Base-by-base conservation (phyloP, 2,888 invertebrate species). In the Zhuqinia jingwanae region DNA sequence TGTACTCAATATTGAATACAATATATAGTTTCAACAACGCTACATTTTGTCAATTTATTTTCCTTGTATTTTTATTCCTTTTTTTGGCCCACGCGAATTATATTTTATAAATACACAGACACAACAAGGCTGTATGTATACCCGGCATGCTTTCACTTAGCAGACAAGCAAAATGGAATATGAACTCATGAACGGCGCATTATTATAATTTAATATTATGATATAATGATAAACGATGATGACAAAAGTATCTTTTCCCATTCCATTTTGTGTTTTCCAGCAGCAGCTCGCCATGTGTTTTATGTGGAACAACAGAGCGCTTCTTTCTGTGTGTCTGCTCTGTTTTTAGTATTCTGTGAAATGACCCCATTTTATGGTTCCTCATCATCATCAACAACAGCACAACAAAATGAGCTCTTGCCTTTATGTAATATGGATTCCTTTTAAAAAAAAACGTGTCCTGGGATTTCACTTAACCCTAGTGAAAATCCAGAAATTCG, bases 401-500 rank as follows among this genome's bases (percentile, higher is more conserved):
- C 25, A 5, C 2, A 63, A 25, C 63, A 63, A 63, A 63, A 60
- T 17, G 25, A 63, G 63, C 27, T 10, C 58, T 25, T 1, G 17
- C 22, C 70, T 47, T 47, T 70, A 47, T 70, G 22, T 47, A 50
- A 50, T 42, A 42, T 17, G 42, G 22, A 50, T 75, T 50, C 36
- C 17, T 8, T 68, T n/a, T 53, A 11, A 36, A 36, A 8, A 8
- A 36, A 36, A 3, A 75, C n/a, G 27, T n/a, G 27, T 25, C 53
- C 27, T 13, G 47, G 73, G 73, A 75, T 45, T 75, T 53, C 36
- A n/a, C 53, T 75, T 20, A 10, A 2, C 47, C 36, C 3, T 36
- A n/a, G n/a, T n/a, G 73, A 75, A 50, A 75, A 53, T 75, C 27
- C 30, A 2, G 75, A 73, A 27, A n/a, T n/a, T n/a, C n/a, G n/a